These are phyloP conservation scores for Apogon hyalosoma DNA, from an alignment of 2,797 vertebrate species.

Conservation along the genomic window DNA sequence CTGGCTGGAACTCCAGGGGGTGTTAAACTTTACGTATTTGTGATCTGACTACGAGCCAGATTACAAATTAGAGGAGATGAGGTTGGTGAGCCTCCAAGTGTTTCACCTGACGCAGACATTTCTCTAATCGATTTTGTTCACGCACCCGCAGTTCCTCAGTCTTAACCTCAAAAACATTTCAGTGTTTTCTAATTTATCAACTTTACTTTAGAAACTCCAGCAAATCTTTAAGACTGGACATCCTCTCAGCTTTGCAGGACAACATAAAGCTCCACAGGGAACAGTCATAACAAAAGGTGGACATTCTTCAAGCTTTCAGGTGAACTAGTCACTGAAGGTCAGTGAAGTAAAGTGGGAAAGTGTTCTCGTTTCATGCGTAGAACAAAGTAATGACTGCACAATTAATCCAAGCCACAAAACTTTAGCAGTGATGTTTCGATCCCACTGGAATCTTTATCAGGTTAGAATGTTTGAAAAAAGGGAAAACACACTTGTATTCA, in stretches of 20 bases:
- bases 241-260: conserved; percentile 2
- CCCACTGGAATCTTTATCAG: too few species aligned
- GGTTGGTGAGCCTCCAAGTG: conserved; percentile 56
- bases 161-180: conserved; percentile 42
- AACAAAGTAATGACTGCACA: too few species aligned
- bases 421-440: too few species aligned
- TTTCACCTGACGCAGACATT: conserved; percentile 61
- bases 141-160: conserved; percentile 45
- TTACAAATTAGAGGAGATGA: conserved; percentile 62
- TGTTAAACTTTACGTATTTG: conserved; percentile 25
- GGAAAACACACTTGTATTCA: too few species aligned
- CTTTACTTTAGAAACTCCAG: conserved; percentile 31
- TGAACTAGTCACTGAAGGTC: too few species aligned
- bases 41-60: conserved; percentile 59
- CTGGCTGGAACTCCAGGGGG: conserved; percentile 7
- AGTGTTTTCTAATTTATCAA: conserved; percentile 42
- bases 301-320: too few species aligned
- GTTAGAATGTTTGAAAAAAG: too few species aligned
- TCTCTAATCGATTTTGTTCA: conserved; percentile 53
- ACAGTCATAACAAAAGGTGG: not conserved
- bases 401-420: too few species aligned
- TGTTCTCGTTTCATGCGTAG: too few species aligned
- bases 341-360: too few species aligned
- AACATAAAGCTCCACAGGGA: not conserved
- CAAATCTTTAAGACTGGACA: conserved; percentile 24